Evolutionary conservation across 2,113 vertebrate genomes (phyloP).

Genomic region (Cephalopterus ornatus): DNA sequence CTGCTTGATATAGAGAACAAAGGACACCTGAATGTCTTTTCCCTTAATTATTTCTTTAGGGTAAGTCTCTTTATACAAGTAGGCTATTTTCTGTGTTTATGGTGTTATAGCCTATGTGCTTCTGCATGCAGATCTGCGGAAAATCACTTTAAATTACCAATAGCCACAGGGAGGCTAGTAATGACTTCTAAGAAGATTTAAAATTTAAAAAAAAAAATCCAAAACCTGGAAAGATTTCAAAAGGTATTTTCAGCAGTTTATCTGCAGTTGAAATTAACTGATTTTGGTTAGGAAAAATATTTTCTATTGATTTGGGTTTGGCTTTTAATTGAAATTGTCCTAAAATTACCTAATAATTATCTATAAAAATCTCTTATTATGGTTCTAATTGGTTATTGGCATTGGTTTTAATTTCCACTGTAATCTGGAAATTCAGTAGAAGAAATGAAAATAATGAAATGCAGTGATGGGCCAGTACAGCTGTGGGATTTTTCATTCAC

Average conservation of each 20-base stretch:
- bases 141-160: constrained; percentile 38
- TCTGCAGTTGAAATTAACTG: constrained; percentile 8
- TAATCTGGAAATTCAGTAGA: background rate
- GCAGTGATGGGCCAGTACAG: background rate
- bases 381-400: background rate
- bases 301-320: background rate
- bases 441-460: background rate
- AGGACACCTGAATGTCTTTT: constrained; percentile 94
- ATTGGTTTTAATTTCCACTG: background rate
- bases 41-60: constrained; percentile 98
- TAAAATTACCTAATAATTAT: background rate
- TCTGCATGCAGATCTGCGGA: constrained; percentile 48
- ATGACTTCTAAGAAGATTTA: constrained; percentile 41
- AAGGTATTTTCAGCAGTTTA: constrained; percentile 8
- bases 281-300: background rate
- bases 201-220: background rate
- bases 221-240: constrained; percentile 34
- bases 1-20: constrained; percentile 97
- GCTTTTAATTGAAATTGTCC: background rate
- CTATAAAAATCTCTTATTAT: background rate
- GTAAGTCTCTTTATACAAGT: constrained; percentile 77
- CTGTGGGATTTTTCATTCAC: background rate
- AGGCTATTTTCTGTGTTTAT: constrained; percentile 51
- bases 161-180: constrained; percentile 16
- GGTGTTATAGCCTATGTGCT: constrained; percentile 36